Conservation (phyloP, 2,888 invertebrate genomes). For the Drosophila nr. fundita region DNA sequence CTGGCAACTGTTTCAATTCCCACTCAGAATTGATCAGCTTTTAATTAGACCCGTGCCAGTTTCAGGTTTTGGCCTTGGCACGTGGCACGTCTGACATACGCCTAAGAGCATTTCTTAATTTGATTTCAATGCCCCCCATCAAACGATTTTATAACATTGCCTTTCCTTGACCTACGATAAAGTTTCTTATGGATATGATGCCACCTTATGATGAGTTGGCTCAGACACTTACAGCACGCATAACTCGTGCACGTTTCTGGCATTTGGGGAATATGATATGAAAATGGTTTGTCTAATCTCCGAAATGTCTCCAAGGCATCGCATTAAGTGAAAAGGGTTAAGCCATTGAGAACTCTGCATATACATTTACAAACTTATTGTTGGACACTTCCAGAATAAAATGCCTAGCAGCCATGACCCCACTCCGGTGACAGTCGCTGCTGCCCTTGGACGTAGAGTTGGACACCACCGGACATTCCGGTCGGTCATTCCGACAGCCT, state of each 20-base stretch:
- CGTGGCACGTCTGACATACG: conserved; percentile 15
- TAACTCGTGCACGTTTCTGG: conserved; percentile 28
- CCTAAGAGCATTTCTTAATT: conserved; percentile 16
- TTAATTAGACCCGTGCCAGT: conserved; percentile 21
- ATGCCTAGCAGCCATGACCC: conserved; percentile 1
- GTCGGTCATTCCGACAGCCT: background rate
- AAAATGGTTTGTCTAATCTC: conserved; percentile 50
- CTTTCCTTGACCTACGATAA: conserved; percentile 43
- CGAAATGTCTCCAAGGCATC: conserved; percentile 35
- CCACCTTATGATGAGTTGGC: conserved; percentile 16
- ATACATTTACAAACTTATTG: conserved; percentile 32
- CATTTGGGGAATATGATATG: conserved; percentile 56
- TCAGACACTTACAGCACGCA: conserved; percentile 26
- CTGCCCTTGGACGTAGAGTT: conserved; percentile 25
- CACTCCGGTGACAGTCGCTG: conserved; percentile 19
- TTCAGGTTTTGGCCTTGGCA: conserved; percentile 6
- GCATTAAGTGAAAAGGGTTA: conserved; percentile 65
- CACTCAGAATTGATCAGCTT: conserved; percentile 26
- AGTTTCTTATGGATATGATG: conserved; percentile 25
- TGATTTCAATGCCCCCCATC: conserved; percentile 20
- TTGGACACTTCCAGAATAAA: conserved; percentile 43
- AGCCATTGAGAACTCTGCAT: conserved; percentile 16
- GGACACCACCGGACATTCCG: conserved; percentile 14
- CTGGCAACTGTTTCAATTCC: conserved; percentile 32
- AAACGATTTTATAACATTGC: conserved; percentile 19